A percentile compares a stretch with the other conserved stretches of the same genome.
Conservation (phyloP, 53 echinoderm and acorn worm genomes). For the Hippasteria phrygiana region DNA sequence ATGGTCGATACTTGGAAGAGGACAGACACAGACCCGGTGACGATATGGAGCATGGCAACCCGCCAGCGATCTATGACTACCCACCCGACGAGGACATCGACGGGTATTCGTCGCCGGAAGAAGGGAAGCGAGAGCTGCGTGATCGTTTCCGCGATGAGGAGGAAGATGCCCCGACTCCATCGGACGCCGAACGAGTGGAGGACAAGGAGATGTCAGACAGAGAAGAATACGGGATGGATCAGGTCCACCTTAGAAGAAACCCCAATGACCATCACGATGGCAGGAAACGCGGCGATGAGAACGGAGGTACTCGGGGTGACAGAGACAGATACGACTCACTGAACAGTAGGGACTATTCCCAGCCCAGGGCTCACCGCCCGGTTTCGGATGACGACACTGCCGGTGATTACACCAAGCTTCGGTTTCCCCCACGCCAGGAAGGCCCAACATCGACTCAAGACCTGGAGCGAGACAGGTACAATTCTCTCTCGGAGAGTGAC, state of each 20-base stretch:
- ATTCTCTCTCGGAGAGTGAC: conserved; percentile 41
- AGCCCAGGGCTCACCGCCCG: background rate
- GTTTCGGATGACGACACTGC: background rate
- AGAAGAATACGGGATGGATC: background rate
- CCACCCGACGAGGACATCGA: conserved; percentile 46
- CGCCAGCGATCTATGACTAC: conserved; percentile 35
- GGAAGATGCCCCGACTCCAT: background rate
- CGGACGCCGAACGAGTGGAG: conserved; percentile 30
- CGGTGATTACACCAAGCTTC: background rate
- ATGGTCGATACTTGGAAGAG: background rate
- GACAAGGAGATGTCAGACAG: conserved; percentile 14
- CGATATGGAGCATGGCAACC: background rate
- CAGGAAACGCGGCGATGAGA: background rate
- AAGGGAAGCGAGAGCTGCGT: background rate
- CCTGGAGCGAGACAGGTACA: background rate
- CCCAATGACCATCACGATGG: background rate
- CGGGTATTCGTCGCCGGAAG: conserved; percentile 27
- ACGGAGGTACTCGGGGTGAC: background rate
- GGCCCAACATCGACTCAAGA: background rate
- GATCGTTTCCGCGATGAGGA: conserved; percentile 37
- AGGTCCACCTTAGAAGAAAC: background rate
- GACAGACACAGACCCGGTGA: background rate
- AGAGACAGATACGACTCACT: conserved; percentile 13
- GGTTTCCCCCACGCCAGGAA: background rate
- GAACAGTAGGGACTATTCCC: background rate